These are phyloP conservation scores for Iselma pallidipennis DNA, from an alignment of 2,888 invertebrate species.

Conservation along the genomic window DNA sequence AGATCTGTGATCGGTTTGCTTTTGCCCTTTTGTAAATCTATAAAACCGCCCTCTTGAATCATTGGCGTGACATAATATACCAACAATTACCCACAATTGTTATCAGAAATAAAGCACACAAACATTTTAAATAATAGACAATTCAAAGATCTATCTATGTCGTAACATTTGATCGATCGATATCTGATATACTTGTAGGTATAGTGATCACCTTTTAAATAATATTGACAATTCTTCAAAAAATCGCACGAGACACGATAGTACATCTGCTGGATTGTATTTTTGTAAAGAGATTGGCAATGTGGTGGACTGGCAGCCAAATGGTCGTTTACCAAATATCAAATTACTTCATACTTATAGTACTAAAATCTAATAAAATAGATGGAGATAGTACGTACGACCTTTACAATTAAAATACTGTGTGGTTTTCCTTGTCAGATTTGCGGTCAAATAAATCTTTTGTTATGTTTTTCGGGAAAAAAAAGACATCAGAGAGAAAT, in stretches of 20 bases:
- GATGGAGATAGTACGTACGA: too few relatives aligned
- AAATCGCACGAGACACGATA: not conserved
- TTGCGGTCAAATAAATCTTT: not conserved
- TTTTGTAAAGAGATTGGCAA: conserved; percentile 6
- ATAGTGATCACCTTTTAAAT: not conserved
- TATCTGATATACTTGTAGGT: conserved; percentile 6
- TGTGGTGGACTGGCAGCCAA: not conserved
- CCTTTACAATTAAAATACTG: not conserved
- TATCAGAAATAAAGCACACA: not conserved
- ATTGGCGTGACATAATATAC: conserved; percentile 25
- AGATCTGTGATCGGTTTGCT: not conserved
- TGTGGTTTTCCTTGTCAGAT: not conserved
- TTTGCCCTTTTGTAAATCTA: not conserved
- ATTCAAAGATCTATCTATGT: conserved; percentile 35
- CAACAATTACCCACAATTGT: conserved; percentile 16
- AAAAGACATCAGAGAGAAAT: not conserved
- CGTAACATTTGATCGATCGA: conserved; percentile 39
- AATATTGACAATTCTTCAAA: not conserved
- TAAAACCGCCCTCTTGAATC: conserved; percentile 1
- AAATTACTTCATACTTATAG: not conserved
- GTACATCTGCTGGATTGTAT: conserved; percentile 5
- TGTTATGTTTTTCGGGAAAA: not conserved
- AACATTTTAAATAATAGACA: conserved; percentile 30
- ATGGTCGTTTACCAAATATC: not conserved
- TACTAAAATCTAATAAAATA: too few relatives aligned